Evolutionary conservation across 2,113 vertebrate species (phyloP).

Genomic region (Archilochus colubris): DNA sequence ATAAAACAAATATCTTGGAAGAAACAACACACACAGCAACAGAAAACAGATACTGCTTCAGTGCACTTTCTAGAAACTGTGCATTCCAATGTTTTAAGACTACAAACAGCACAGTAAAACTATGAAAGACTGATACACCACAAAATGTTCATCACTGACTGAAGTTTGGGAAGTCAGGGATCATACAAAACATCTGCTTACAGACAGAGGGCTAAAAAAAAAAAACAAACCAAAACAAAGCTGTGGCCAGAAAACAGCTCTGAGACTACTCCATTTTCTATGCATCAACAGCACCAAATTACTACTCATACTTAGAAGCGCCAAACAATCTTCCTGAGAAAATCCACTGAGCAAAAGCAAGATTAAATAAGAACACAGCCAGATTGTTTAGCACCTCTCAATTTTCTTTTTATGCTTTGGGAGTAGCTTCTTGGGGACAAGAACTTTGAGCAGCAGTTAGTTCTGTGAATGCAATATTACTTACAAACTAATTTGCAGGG

Average conservation of each 20-base stretch:
- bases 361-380: neutral
- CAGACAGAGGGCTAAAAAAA: neutral
- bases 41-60: neutral
- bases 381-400: neutral
- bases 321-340: slow-evolving; percentile 3
- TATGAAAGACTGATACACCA: neutral
- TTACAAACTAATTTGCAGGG: neutral
- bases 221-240: neutral
- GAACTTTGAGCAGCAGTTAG: neutral
- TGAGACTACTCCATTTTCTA: neutral
- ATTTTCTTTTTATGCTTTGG: neutral
- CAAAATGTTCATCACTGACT: neutral
- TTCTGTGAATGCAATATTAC: neutral
- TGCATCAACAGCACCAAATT: neutral
- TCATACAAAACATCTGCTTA: neutral
- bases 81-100: neutral
- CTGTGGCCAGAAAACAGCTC: neutral
- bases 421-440: neutral
- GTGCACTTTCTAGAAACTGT: neutral
- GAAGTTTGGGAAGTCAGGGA: neutral
- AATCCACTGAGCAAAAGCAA: neutral
- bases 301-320: neutral
- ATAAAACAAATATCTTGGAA: neutral
- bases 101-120: neutral
- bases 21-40: neutral